Evolutionary conservation across 1,140 invertebrate genomes (phyloP), one percentile per base, ranked within the genome.

Genomic region (Dendrolimus punctatus): DNA sequence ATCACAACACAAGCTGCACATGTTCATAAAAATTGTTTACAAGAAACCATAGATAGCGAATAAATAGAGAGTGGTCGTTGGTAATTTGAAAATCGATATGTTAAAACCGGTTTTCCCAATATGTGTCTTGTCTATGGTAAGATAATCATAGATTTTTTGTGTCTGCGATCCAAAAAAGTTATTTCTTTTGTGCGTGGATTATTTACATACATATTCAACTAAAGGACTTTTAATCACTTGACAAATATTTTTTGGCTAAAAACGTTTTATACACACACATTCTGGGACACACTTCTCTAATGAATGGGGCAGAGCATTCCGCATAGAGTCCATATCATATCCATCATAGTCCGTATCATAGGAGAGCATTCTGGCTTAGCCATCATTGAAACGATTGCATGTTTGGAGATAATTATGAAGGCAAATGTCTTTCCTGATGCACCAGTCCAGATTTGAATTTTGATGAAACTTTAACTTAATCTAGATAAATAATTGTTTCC

Each of bases 21-120:
- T 74, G 64, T 68, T 54, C 51, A 57, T 52, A 54, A 40, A 53
- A 57, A 61, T 62, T 66, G 64, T 62, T 60, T 62, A 66, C 60
- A 60, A 62, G 62, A 58, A 58, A 37, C 53, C 58, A 65, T 61
- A 65, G 58, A 65, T 53, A 58, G 60, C 55, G 8, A 58, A 57
- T 51, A 58, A 56, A 51, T 55, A 57, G 51, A 51, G 60, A 43
- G 52, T 50, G 37, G 55, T 49, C 56, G 55, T 52, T 62, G 45
- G 45, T 7, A 46, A 54, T 64, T 60, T 40, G 54, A 61, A 51
- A 65, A 65, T 61, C 58, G 57, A 65, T 65, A 60, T 10, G 8
- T n/a, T 46, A 8, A 47, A 60, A 57, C 62, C 57, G 57, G 62
- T 64, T 64, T 64, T 64, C 43, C 58, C 51, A 8, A 54, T 9